phyloP scores from a whole-genome alignment of 2,888 invertebrate species.

The Diplolepis rosae region DNA sequence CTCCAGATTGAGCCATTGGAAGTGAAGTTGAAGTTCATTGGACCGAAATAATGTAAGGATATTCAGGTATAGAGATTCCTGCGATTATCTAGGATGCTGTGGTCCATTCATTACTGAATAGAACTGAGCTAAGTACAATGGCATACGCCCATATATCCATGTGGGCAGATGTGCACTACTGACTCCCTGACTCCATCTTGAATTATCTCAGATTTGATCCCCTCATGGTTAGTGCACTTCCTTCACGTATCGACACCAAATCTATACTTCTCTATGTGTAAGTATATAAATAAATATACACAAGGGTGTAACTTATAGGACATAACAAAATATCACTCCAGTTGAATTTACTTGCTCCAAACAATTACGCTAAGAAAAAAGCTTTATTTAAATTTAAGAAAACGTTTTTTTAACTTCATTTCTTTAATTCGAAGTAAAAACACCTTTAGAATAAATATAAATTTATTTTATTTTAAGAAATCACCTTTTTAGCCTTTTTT shows the following conservation, averaged over 20 bases:
- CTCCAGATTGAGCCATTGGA: slow-evolving; percentile 32
- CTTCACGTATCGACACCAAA: slow-evolving; percentile 34
- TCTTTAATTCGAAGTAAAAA: too few relatives aligned
- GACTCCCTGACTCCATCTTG: slow-evolving; percentile 72
- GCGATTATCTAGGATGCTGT: slow-evolving; percentile 36
- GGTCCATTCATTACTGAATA: slow-evolving; percentile 15
- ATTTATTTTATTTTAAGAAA: too few relatives aligned
- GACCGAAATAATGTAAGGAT: slow-evolving; percentile 46
- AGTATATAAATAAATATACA: slow-evolving; percentile 1
- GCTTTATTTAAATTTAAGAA: too few relatives aligned
- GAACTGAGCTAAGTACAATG: slow-evolving; percentile 40
- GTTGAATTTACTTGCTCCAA: too few relatives aligned
- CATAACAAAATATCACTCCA: too few relatives aligned
- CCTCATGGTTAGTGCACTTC: slow-evolving; percentile 40
- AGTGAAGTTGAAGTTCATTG: slow-evolving; percentile 48
- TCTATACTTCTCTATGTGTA: neutral
- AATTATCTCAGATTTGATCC: slow-evolving; percentile 64
- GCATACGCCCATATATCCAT: slow-evolving; percentile 29
- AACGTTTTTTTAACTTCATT: too few relatives aligned
- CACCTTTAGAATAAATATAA: too few relatives aligned
- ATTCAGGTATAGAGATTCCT: slow-evolving; percentile 49
- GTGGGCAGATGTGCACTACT: slow-evolving; percentile 61
- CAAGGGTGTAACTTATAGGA: neutral
- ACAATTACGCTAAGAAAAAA: too few relatives aligned
- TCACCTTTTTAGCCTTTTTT: too few relatives aligned